Conservation (phyloP, 2,888 invertebrate genomes). For the Unio delphinus region DNA sequence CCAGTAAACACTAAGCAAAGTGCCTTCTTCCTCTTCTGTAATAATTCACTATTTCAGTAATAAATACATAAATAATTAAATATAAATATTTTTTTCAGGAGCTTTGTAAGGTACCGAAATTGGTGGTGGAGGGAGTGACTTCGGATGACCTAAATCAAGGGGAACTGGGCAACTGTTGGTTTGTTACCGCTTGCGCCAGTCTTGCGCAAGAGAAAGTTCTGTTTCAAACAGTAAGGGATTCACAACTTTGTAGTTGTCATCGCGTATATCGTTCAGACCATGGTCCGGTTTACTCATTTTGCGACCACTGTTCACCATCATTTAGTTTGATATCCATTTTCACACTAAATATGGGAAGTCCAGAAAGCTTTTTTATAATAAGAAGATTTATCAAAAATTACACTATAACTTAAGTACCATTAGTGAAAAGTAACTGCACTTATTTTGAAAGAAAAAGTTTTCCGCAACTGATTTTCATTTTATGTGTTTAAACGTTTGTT, state of each 20-base stretch:
- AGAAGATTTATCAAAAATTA: too few relatives aligned
- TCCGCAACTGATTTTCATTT: too few relatives aligned
- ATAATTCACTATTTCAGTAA: constrained; percentile 7
- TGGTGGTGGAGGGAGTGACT: constrained; percentile 74
- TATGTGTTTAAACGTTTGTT: too few relatives aligned
- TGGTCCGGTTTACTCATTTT: too few relatives aligned
- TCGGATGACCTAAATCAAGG: constrained; percentile 74
- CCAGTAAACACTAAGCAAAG: too few relatives aligned
- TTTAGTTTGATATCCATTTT: too few relatives aligned
- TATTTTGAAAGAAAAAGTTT: too few relatives aligned
- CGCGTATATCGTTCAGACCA: background rate
- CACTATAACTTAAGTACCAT: too few relatives aligned
- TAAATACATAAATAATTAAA: background rate
- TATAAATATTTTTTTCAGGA: constrained; percentile 70
- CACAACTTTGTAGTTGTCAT: background rate
- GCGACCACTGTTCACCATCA: too few relatives aligned
- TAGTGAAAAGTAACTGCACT: too few relatives aligned
- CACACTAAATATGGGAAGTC: too few relatives aligned
- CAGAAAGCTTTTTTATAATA: too few relatives aligned
- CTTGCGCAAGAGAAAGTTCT: constrained; percentile 75
- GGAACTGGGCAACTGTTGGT: constrained; percentile 76
- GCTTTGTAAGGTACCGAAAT: constrained; percentile 73
- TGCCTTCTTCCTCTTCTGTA: background rate
- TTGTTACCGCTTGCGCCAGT: constrained; percentile 76
- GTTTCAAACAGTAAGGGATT: constrained; percentile 72